A percentile compares a stretch with the other conserved stretches of the same genome.
Conservation (phyloP, 2,888 invertebrate genomes). For the Tetranychus truncatus region DNA sequence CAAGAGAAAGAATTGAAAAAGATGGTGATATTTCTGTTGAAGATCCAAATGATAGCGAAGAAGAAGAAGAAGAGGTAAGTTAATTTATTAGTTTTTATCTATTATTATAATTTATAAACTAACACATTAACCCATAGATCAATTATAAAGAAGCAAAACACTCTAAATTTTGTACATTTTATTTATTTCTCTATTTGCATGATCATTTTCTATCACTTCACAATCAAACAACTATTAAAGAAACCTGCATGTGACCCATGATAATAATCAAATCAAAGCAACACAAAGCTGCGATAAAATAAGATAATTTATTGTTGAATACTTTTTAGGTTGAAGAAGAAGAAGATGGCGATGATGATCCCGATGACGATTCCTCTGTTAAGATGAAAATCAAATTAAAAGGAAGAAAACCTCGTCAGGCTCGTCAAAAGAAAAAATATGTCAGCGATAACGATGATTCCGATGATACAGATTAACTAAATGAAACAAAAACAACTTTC, state of each 20-base stretch:
- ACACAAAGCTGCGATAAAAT: too few relatives aligned
- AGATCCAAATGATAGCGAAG: conserved; percentile 21
- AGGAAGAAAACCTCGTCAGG: conserved; percentile 21
- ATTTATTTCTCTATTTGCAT: too few relatives aligned
- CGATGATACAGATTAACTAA: conserved; percentile 20
- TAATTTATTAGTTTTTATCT: conserved; percentile 3
- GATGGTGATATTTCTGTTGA: conserved; percentile 22
- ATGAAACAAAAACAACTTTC: conserved; percentile 4
- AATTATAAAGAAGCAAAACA: neutral
- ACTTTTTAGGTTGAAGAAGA: conserved; percentile 17
- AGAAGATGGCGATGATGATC: conserved; percentile 23
- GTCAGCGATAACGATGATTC: conserved; percentile 27
- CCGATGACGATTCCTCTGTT: conserved; percentile 18
- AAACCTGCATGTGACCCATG: too few relatives aligned
- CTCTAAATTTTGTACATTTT: neutral
- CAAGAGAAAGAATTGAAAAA: conserved; percentile 35
- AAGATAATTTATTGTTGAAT: neutral
- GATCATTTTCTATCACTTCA: too few relatives aligned
- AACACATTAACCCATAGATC: too few relatives aligned
- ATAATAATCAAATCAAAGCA: too few relatives aligned
- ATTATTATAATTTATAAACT: neutral
- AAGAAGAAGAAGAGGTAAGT: conserved; percentile 18
- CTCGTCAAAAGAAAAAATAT: conserved; percentile 24
- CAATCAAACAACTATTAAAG: too few relatives aligned
- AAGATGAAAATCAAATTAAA: conserved; percentile 21